Percentiles rank a stretch among this genome's conserved stretches.
These are phyloP conservation scores for Hypothenemus hampei DNA, from an alignment of 1,140 invertebrate genomes.

Conservation along the genomic window DNA sequence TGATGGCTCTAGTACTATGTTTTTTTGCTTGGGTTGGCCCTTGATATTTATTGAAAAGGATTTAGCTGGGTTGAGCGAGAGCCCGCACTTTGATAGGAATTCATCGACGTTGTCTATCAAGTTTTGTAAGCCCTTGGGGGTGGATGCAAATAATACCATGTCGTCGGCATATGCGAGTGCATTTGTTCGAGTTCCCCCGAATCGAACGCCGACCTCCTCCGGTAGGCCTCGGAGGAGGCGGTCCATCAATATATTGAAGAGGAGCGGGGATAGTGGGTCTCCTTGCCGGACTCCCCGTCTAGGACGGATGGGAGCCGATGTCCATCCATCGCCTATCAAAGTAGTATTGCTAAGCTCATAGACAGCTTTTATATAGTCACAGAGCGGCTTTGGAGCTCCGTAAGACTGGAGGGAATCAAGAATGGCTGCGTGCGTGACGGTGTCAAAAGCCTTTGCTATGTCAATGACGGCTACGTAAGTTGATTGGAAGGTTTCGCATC, in stretches of 20 bases:
- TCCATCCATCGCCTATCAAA: slow-evolving; percentile 34
- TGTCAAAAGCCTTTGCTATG: slow-evolving; percentile 21
- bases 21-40: slow-evolving; percentile 21
- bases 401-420: slow-evolving; percentile 8
- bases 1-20: neutral
- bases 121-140: slow-evolving; percentile 10
- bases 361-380: slow-evolving; percentile 9
- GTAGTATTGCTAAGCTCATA: slow-evolving; percentile 18
- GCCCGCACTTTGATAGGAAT: slow-evolving; percentile 3
- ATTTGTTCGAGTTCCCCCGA: slow-evolving; percentile 1
- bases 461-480: slow-evolving; percentile 5
- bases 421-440: slow-evolving; percentile 22
- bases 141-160: slow-evolving; percentile 14
- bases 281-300: slow-evolving; percentile 45
- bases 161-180: slow-evolving; percentile 27
- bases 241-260: slow-evolving; percentile 39
- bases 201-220: slow-evolving; percentile 5
- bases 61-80: slow-evolving; percentile 13
- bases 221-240: slow-evolving; percentile 20
- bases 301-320: slow-evolving; percentile 40
- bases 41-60: neutral
- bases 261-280: slow-evolving; percentile 41
- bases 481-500: neutral
- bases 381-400: neutral
- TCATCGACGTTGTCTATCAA: neutral